Conservation (phyloP, 2,888 invertebrate genomes). For the Agrotis ipsilon region DNA sequence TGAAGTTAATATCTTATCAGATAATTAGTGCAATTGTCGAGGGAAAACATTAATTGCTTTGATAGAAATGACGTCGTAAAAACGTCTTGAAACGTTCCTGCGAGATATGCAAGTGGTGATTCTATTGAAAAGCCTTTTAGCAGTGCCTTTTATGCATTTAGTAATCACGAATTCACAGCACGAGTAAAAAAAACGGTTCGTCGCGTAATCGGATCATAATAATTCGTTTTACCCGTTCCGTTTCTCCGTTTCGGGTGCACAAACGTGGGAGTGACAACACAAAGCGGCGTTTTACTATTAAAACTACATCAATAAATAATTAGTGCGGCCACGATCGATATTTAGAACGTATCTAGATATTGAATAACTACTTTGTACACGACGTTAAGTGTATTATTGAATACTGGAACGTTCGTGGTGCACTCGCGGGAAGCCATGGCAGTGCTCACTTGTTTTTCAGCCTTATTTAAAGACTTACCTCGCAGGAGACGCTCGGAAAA, state of each 20-base stretch:
- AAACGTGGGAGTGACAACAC: slow-evolving; percentile 45
- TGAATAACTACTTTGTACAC: slow-evolving; percentile 72
- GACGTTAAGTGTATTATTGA: slow-evolving; percentile 75
- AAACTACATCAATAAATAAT: slow-evolving; percentile 63
- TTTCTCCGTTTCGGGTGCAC: slow-evolving; percentile 26
- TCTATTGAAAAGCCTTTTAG: slow-evolving; percentile 37
- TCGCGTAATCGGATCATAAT: slow-evolving; percentile 46
- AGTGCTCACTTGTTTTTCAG: slow-evolving; percentile 69
- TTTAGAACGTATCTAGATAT: slow-evolving; percentile 64
- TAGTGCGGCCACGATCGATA: slow-evolving; percentile 79
- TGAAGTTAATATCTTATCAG: slow-evolving; percentile 63
- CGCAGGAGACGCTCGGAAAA: slow-evolving; percentile 59
- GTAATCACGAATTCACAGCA: slow-evolving; percentile 23
- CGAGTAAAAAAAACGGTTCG: slow-evolving; percentile 32
- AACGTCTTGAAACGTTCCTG: slow-evolving; percentile 12
- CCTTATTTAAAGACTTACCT: slow-evolving; percentile 73
- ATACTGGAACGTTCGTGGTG: slow-evolving; percentile 79
- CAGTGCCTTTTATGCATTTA: slow-evolving; percentile 31
- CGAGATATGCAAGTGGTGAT: slow-evolving; percentile 18
- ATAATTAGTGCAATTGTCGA: slow-evolving; percentile 60
- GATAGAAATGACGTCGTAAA: slow-evolving; percentile 48
- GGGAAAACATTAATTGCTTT: slow-evolving; percentile 57
- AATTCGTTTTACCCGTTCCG: slow-evolving; percentile 42
- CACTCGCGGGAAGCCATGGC: slow-evolving; percentile 74
- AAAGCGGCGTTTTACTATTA: slow-evolving; percentile 48